phyloP scores from a whole-genome alignment of 2,113 vertebrate species.

The Heteronetta atricapilla region DNA sequence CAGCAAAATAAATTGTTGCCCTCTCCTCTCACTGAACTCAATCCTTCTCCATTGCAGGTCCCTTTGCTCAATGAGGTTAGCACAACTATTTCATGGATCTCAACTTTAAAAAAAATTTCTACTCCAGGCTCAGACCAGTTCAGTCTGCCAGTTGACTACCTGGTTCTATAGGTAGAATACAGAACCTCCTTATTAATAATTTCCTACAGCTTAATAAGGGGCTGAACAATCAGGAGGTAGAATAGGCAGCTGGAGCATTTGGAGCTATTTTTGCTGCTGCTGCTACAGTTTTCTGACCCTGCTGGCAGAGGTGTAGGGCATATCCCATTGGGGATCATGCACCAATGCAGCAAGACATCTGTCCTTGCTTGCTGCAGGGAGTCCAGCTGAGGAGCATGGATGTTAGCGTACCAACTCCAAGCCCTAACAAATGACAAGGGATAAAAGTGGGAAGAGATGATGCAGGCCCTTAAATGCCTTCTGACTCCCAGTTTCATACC shows the following conservation, averaged over 20 bases:
- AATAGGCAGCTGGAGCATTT: neutral
- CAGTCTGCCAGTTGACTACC: neutral
- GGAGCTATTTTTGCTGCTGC: neutral
- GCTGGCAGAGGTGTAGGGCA: rapidly evolving
- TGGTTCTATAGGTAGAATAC: neutral
- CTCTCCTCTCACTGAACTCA: neutral
- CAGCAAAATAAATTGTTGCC: neutral
- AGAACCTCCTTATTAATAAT: too few species aligned
- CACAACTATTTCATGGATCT: neutral
- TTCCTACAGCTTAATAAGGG: neutral
- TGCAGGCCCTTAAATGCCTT: neutral
- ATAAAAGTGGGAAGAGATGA: neutral
- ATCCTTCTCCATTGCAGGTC: neutral
- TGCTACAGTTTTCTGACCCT: neutral
- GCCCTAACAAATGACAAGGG: neutral
- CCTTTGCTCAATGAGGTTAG: neutral
- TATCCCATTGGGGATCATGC: neutral
- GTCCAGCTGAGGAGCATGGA: rapidly evolving
- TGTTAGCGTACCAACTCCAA: rapidly evolving
- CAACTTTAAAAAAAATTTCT: neutral
- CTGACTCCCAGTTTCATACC: neutral
- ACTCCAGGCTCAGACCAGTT: neutral
- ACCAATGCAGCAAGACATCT: neutral
- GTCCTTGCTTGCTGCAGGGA: neutral
- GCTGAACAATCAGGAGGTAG: neutral